phyloP scores from a whole-genome alignment of 2,797 vertebrate genomes.

The Salarias fasciatus region DNA sequence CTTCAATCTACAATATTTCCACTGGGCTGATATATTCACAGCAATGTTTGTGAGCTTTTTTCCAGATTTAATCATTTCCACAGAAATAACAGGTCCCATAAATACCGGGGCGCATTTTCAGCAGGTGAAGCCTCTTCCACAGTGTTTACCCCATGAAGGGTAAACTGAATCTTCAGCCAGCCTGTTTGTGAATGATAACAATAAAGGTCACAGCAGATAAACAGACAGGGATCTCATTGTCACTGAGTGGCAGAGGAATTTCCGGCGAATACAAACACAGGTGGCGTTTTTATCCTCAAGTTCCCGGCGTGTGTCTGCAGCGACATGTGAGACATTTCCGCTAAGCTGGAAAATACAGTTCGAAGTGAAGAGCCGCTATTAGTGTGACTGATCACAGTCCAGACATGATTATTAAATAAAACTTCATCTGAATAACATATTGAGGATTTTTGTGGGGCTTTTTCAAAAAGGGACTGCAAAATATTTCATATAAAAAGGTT shows the following conservation, averaged over 20 bases:
- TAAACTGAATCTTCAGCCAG: slow-evolving; percentile 38
- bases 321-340: slow-evolving; percentile 4
- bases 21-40: slow-evolving; percentile 36
- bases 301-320: slow-evolving; percentile 1
- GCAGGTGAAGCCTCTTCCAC: slow-evolving; percentile 35
- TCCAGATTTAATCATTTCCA: slow-evolving; percentile 49
- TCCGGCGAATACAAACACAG: slow-evolving; percentile 7
- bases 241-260: slow-evolving; percentile 25
- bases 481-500: too few relatives aligned
- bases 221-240: slow-evolving; percentile 37
- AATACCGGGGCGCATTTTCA: slow-evolving; percentile 25
- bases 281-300: slow-evolving; percentile 8
- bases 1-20: slow-evolving; percentile 28
- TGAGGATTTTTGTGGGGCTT: too few relatives aligned
- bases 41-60: slow-evolving; percentile 31
- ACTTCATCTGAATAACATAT: too few relatives aligned
- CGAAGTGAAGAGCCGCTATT: not conserved
- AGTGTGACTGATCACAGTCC: not conserved
- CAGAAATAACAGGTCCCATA: slow-evolving; percentile 43
- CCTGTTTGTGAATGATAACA: slow-evolving; percentile 39
- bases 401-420: too few relatives aligned
- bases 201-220: slow-evolving; percentile 53
- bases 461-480: too few relatives aligned
- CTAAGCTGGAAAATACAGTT: not conserved
- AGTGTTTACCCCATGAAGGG: slow-evolving; percentile 44